Percentiles rank a stretch among this genome's conserved stretches.
Conservation (phyloP, 2,888 invertebrate species). For the Venustoraphidia nigricollis region DNA sequence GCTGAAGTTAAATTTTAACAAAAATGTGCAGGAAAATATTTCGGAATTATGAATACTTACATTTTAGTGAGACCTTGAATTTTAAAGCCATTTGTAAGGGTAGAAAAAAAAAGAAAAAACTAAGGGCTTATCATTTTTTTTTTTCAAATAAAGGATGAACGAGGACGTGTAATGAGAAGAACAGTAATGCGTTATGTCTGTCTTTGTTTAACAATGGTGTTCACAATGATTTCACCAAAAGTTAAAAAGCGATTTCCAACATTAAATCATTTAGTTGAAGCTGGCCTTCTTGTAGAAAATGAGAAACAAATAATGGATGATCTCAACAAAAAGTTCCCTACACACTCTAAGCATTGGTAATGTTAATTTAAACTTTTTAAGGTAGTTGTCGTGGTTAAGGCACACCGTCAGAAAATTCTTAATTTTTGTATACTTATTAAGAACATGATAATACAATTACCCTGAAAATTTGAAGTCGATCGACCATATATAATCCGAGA, state of each 20-base stretch:
- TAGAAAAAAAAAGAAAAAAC: background rate
- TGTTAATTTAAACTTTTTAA: slow-evolving; percentile 10
- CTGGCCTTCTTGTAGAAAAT: slow-evolving; percentile 67
- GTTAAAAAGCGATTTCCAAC: slow-evolving; percentile 83
- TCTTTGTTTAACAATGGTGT: slow-evolving; percentile 73
- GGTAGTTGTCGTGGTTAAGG: no score
- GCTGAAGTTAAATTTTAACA: no score
- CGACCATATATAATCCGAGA: no score
- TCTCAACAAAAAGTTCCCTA: slow-evolving; percentile 65
- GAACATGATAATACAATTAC: no score
- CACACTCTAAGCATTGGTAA: slow-evolving; percentile 76
- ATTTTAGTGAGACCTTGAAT: slow-evolving; percentile 23
- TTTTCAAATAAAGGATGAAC: slow-evolving; percentile 45
- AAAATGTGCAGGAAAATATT: no score
- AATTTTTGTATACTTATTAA: no score
- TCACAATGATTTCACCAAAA: slow-evolving; percentile 71
- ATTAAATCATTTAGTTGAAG: slow-evolving; percentile 67
- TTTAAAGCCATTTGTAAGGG: background rate
- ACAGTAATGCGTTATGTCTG: slow-evolving; percentile 75
- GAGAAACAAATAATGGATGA: slow-evolving; percentile 65
- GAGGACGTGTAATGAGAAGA: slow-evolving; percentile 65
- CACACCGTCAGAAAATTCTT: no score
- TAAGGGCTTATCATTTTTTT: background rate
- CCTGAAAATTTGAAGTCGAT: no score
- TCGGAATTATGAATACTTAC: slow-evolving; percentile 22